Evolutionary conservation across 2,888 invertebrate genomes (phyloP), one percentile per base, ranked within the genome.

Genomic region (Pedicia rivosa): DNA sequence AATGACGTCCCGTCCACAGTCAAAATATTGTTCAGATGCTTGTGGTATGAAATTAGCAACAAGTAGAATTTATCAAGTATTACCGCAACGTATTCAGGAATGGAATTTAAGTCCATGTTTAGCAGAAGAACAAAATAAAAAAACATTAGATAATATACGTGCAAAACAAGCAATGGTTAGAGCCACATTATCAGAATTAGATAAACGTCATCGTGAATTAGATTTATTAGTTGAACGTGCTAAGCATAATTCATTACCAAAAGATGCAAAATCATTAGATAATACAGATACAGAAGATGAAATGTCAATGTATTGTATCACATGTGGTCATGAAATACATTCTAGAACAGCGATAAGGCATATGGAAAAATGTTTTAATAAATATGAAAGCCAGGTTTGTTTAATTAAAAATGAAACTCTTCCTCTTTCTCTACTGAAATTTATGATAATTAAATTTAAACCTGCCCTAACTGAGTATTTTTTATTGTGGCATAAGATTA

Each of bases 381-480:
- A 95, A 72, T 90, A 91, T 59, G 97, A 97, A 60, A 88, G 91
- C 32, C 92, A 95, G n/a, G n/a, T n/a, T n/a, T n/a, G n/a, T n/a
- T n/a, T n/a, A n/a, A n/a, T n/a, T n/a, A n/a, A n/a, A 30, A n/a
- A n/a, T n/a, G n/a, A n/a, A n/a, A n/a, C n/a, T n/a, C n/a, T n/a
- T n/a, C n/a, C n/a, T n/a, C n/a, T n/a, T n/a, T n/a, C n/a, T n/a
- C n/a, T n/a, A n/a, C n/a, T n/a, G n/a, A n/a, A n/a, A n/a, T n/a
- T n/a, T n/a, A n/a, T n/a, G n/a, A n/a, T n/a, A n/a, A n/a, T n/a
- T n/a, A n/a, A n/a, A n/a, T n/a, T n/a, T n/a, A n/a, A n/a, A n/a
- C n/a, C n/a, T n/a, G n/a, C n/a, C n/a, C n/a, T n/a, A n/a, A n/a
- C n/a, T n/a, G n/a, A n/a, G n/a, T n/a, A n/a, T n/a, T n/a, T n/a